phyloP scores from a whole-genome alignment of 2,113 vertebrate genomes.

The Benitochromis conjunctus region DNA sequence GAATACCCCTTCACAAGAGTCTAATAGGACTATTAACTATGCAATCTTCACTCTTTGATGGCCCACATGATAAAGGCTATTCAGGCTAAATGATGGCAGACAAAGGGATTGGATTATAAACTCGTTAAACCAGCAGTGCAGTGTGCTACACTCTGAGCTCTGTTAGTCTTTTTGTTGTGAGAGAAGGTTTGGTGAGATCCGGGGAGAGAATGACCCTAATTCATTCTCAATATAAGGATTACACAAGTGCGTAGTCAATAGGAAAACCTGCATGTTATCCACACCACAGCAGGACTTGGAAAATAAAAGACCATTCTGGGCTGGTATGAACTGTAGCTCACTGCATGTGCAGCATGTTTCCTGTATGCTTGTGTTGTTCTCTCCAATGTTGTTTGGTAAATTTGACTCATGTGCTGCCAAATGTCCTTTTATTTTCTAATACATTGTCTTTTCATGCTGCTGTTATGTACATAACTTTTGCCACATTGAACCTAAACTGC shows the following conservation, averaged over 20 bases:
- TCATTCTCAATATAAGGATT: background rate
- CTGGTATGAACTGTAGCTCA: background rate
- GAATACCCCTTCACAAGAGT: constrained; percentile 18
- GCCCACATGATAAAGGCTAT: background rate
- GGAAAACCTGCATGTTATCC: background rate
- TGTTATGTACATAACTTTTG: background rate
- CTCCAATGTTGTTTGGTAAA: background rate
- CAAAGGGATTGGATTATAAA: background rate
- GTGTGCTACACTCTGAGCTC: background rate
- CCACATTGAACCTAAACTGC: background rate
- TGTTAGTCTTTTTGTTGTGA: background rate
- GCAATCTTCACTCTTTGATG: constrained; percentile 22
- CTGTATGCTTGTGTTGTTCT: background rate
- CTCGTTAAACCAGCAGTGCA: background rate
- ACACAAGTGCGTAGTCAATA: background rate
- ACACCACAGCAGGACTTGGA: background rate
- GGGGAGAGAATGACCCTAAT: background rate
- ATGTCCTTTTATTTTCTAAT: background rate
- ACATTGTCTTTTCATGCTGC: background rate
- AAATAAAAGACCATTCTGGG: rapidly evolving
- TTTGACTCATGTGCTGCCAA: background rate
- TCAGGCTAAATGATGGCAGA: background rate
- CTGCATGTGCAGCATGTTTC: background rate
- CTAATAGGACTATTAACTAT: constrained; percentile 31
- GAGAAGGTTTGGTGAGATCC: background rate